These are phyloP conservation scores for Istiophorus platypterus DNA, from an alignment of 2,113 vertebrate species.

Conservation along the genomic window DNA sequence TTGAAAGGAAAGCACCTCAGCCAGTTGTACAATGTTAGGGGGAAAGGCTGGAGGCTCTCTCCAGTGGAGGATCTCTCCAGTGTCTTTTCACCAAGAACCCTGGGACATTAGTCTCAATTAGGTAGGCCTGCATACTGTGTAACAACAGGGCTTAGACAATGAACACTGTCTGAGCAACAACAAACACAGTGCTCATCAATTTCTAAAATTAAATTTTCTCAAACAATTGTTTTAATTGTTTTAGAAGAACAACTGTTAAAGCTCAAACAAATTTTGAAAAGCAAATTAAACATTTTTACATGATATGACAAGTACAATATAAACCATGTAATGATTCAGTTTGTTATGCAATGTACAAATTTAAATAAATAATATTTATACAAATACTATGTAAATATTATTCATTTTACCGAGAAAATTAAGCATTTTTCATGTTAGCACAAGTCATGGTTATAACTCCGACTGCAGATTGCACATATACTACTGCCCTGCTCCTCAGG, in stretches of 20 bases:
- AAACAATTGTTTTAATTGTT: constrained; percentile 52
- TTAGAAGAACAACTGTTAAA: constrained; percentile 26
- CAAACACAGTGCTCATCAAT: not conserved
- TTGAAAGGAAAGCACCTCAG: not conserved
- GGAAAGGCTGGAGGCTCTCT: not conserved
- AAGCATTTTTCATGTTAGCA: constrained; percentile 23
- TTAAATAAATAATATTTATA: constrained; percentile 54
- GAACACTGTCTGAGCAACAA: constrained; percentile 7
- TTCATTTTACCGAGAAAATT: constrained; percentile 39
- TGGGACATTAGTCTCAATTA: not conserved
- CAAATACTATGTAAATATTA: constrained; percentile 42
- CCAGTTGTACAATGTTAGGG: not conserved
- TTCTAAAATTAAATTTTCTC: not conserved
- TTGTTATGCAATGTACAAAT: constrained; percentile 5
- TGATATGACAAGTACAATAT: constrained; percentile 1
- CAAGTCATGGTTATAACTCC: constrained; percentile 28
- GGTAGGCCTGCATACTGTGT: not conserved
- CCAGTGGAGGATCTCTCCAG: not conserved
- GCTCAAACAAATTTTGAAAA: constrained; percentile 30
- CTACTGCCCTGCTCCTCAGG: constrained; percentile 49
- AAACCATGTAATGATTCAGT: constrained; percentile 30
- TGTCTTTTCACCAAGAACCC: not conserved
- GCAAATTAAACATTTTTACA: constrained; percentile 3
- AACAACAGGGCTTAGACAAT: not conserved
- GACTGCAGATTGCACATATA: constrained; percentile 51